Conservation (phyloP, 2,113 vertebrate genomes). For the Amblyopsis rosae region DNA sequence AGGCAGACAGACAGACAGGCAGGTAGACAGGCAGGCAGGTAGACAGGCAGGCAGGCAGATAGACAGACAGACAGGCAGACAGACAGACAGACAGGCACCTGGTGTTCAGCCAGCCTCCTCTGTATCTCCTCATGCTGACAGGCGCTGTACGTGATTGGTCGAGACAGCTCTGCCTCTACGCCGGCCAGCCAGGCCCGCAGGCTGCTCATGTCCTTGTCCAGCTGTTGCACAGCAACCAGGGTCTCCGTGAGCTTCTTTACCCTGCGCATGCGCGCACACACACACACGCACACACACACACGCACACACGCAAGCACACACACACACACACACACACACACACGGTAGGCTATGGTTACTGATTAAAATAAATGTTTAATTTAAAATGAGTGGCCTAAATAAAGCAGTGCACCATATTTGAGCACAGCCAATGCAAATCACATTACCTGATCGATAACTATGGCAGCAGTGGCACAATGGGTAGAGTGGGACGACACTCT, state of each 20-base stretch:
- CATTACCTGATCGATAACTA: too few relatives aligned
- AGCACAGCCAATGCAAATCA: too few relatives aligned
- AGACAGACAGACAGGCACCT: conserved; percentile 71
- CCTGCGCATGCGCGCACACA: conserved; percentile 65
- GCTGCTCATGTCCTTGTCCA: conserved; percentile 94
- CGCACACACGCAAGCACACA: neutral
- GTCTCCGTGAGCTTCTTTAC: conserved; percentile 95
- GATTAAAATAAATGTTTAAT: too few relatives aligned
- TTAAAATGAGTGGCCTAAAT: too few relatives aligned
- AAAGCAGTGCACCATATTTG: too few relatives aligned
- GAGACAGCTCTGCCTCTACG: conserved; percentile 87
- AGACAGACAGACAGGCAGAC: too few relatives aligned
- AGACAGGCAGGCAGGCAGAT: too few relatives aligned
- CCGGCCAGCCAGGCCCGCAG: conserved; percentile 89
- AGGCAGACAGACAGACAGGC: too few relatives aligned
- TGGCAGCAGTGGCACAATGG: too few relatives aligned
- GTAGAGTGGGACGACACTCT: too few relatives aligned
- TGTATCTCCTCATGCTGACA: conserved; percentile 92
- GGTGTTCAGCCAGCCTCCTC: conserved; percentile 91
- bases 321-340: neutral
- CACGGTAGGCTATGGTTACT: neutral
- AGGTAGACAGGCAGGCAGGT: too few relatives aligned
- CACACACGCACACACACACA: conserved; percentile 13
- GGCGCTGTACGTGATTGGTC: conserved; percentile 88
- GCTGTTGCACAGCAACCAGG: conserved; percentile 83